Conservation (phyloP, 1,140 invertebrate species). For the Anastrepha ludens region DNA sequence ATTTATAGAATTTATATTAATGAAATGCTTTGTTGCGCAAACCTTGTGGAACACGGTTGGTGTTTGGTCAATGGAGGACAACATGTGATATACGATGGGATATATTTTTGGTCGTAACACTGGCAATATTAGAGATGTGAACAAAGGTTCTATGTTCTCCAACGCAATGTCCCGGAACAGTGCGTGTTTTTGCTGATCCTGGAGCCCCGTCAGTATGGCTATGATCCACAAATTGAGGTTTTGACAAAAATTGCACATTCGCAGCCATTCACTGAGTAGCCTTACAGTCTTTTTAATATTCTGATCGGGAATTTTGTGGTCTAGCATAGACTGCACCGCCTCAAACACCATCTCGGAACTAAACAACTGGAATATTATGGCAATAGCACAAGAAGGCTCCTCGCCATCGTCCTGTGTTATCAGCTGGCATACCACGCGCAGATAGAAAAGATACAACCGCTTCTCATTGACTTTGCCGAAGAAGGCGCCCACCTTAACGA, state of each 20-base stretch:
- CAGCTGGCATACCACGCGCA: conserved; percentile 73
- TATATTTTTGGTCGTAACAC: conserved; percentile 74
- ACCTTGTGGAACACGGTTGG: conserved; percentile 75
- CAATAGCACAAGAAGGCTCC: conserved; percentile 76
- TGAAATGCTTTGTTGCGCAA: not conserved
- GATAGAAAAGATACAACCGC: conserved; percentile 67
- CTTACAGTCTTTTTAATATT: conserved; percentile 74
- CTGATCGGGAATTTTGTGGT: conserved; percentile 71
- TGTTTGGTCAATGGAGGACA: conserved; percentile 75
- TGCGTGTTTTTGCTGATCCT: conserved; percentile 74
- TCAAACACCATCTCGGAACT: conserved; percentile 70
- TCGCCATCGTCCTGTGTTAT: conserved; percentile 66
- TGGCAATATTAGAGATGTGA: conserved; percentile 73
- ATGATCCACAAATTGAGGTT: conserved; percentile 76
- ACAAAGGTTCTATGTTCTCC: conserved; percentile 75
- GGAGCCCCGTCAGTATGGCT: conserved; percentile 76
- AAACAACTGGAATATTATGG: conserved; percentile 77
- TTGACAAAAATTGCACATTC: conserved; percentile 75
- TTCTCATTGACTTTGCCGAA: conserved; percentile 66
- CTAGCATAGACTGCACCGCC: conserved; percentile 74
- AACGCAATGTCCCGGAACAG: conserved; percentile 76
- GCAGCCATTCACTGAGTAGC: conserved; percentile 76
- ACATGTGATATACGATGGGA: conserved; percentile 76
- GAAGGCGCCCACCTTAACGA: conserved; percentile 71
- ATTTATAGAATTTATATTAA: not conserved